Evolutionary conservation across 2,797 vertebrate genomes (phyloP), one percentile per base, ranked within the genome.

Genomic region (Sciurus vulgaris): DNA sequence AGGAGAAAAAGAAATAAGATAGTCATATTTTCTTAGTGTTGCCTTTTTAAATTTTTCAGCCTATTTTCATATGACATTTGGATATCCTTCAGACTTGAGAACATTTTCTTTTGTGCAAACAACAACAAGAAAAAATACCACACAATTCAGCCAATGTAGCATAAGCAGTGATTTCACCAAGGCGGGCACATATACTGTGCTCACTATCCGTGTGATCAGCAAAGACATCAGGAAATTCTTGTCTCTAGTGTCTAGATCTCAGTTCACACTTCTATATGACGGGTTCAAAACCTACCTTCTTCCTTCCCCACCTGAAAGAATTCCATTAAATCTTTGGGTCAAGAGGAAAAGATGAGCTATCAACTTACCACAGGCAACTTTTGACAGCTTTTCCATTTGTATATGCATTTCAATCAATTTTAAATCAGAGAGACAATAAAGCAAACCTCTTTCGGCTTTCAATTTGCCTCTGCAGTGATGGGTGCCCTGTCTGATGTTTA

Each of bases 401-500:
- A 83, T 95, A 94, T 96, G 81, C 81, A 96, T 97, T 98, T 98
- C 92, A 89, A 95, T 88, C 93, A 87, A 77, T 98, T 98, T 97
- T 93, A 93, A 98, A 98, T 95, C 49, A 35, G 47, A 96, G 89
- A 97, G 76, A 97, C 73, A 95, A 93, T 97, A 96, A 98, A 97
- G 54, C 11, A 93, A 97, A 84, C n/a, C 83, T 96, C 63, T 78
- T 82, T 91, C 87, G 69, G 74, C 81, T 95, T 97, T 97, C 86
- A 91, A 74, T 97, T 97, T 97, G 69, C 65, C 77, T 90, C 79
- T 87, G n/a, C 24, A 67, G 44, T 81, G 94, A 96, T 96, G 93
- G 81, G 30, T 90, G 89, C 82, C 84, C 81, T 93, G 33, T 13
- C 38, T 90, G 86, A 97, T 97, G 15, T 98, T 97, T 98, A 95